Evolutionary conservation across 2,888 invertebrate genomes (phyloP), one percentile per base, ranked within the genome.

Genomic region (Clepsis dumicolana): DNA sequence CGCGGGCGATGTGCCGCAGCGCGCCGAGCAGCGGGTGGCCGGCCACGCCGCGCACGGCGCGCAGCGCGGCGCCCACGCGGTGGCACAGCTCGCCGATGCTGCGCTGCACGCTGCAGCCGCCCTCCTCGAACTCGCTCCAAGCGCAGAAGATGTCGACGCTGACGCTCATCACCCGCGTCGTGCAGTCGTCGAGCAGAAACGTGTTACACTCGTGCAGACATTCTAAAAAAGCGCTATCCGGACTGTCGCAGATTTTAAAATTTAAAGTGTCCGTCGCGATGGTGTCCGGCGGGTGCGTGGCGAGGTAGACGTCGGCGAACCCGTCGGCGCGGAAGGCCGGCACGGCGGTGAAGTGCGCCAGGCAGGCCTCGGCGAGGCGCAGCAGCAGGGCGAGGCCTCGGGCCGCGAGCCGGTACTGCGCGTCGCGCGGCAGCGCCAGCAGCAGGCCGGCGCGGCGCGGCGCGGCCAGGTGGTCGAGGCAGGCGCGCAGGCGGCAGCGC

Each of bases 121-220:
- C 76, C 16, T 87, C 84, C 72, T 88, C 87, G 84, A 85, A 87
- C 73, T 93, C 93, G 80, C 88, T 89, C 93, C 93, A 93, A 12
- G 89, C 83, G 79, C 93, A 93, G 76, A 88, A 93, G 70, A 90
- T 85, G 66, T 92, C 89, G 21, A 93, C 85, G 80, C 84, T 93
- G 0, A 93, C 79, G 72, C 82, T 86, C 90, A 92, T 92, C 12
- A 90, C 82, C 29, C 91, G 76, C 41, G 79, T 80, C 74, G 88
- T 83, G 70, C 83, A 88, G 70, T 77, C 79, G 71, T 92, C 89
- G 61, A 93, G 68, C 72, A 93, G 70, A 1, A 75, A 71, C 12
- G 71, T 71, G 72, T 90, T 84, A 72, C 85, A 84, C 53, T 84
- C 86, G 32, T 84, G 77, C 8, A 91, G 67, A 71, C 76, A 80